A percentile compares a stretch with the other conserved stretches of the same genome.
phyloP scores from a whole-genome alignment of 2,888 invertebrate genomes.

The Scaptomyza tumidula region DNA sequence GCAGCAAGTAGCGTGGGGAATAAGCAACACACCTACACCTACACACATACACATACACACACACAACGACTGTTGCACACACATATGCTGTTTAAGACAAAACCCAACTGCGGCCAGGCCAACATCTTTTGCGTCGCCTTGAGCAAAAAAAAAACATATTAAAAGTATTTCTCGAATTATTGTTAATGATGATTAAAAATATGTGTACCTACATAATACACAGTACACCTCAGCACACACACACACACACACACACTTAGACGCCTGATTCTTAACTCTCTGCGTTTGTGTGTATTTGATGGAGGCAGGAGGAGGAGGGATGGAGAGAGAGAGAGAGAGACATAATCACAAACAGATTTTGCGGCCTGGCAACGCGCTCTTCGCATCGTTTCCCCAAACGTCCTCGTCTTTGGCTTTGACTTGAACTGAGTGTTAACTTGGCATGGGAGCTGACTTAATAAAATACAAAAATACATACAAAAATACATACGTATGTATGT shows the following conservation, averaged over 20 bases:
- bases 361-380: conserved; percentile 24
- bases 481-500: conserved; percentile 3
- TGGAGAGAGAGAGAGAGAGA: neutral
- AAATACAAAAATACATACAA: neutral
- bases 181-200: conserved; percentile 84
- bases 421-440: conserved; percentile 35
- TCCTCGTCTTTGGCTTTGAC: conserved; percentile 37
- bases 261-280: neutral
- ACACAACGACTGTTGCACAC: conserved; percentile 2
- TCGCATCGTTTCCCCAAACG: conserved; percentile 50
- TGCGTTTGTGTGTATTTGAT: neutral
- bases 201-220: conserved; percentile 69
- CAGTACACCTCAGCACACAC: conserved; percentile 57
- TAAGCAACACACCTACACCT: conserved; percentile 35
- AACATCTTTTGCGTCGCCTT: conserved; percentile 45
- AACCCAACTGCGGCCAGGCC: conserved; percentile 42
- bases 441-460: conserved; percentile 52
- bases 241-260: conserved; percentile 46
- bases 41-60: conserved; percentile 24
- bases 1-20: conserved; percentile 63
- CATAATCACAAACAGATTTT: conserved; percentile 53
- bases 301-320: too few relatives aligned
- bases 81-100: conserved; percentile 30
- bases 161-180: conserved; percentile 83
- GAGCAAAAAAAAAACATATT: conserved; percentile 57